These are phyloP conservation scores for Lagodon rhomboides DNA, from an alignment of 2,797 vertebrate species.

Conservation along the genomic window DNA sequence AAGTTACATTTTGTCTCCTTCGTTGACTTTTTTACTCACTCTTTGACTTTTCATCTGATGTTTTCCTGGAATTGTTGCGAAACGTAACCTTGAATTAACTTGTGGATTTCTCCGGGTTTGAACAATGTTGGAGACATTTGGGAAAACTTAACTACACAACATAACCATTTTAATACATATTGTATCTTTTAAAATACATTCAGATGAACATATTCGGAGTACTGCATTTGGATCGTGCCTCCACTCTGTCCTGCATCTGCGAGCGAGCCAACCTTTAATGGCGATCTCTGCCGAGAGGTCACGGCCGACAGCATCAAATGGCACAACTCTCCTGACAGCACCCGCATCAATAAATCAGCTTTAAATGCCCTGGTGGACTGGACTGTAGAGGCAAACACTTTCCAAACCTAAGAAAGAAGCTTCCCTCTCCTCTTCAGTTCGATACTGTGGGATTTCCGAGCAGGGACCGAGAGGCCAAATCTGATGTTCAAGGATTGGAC, in stretches of 20 bases:
- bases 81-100: no score
- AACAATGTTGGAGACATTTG: no score
- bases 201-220: constrained; percentile 15
- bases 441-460: constrained; percentile 71
- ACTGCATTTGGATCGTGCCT: constrained; percentile 52
- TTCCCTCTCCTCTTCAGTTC: constrained; percentile 77
- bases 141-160: no score
- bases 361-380: constrained; percentile 74
- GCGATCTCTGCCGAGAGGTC: constrained; percentile 69
- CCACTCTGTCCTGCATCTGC: constrained; percentile 73
- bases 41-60: no score
- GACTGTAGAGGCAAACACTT: constrained; percentile 53
- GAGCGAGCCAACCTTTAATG: constrained; percentile 77
- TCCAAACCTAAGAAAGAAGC: constrained; percentile 74
- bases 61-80: no score
- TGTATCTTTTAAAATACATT: neutral
- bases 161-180: no score
- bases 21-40: no score
- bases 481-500: constrained; percentile 85
- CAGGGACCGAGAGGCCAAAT: constrained; percentile 67
- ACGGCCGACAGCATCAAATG: constrained; percentile 72
- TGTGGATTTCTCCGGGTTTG: no score
- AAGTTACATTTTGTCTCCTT: no score
- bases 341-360: constrained; percentile 74
- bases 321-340: constrained; percentile 75